Evolutionary conservation across 64 coral and sea anemone species (phyloP).

Genomic region (Pocillopora damicornis): DNA sequence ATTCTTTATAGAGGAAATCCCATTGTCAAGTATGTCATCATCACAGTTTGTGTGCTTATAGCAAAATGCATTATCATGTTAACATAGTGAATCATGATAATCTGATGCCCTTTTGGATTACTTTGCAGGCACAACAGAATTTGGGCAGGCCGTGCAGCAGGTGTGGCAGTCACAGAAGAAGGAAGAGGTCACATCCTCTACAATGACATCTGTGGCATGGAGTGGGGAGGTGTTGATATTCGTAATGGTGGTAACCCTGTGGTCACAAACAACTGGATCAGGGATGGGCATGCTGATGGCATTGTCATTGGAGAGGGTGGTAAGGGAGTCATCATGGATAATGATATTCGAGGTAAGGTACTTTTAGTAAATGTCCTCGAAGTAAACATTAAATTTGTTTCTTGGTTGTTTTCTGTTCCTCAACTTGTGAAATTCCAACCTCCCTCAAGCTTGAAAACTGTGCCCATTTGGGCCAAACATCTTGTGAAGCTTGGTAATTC

Average conservation of each 20-base stretch:
- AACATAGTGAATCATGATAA: not conserved
- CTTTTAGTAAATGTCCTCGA: not conserved
- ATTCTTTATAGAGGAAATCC: constrained; percentile 90
- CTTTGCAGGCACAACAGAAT: constrained; percentile 85
- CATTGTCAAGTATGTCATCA: constrained; percentile 63
- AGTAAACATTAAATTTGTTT: too few species aligned
- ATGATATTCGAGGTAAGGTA: constrained; percentile 84
- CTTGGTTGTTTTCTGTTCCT: too few species aligned
- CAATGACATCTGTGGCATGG: constrained; percentile 98
- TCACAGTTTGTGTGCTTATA: not conserved
- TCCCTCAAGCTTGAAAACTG: too few species aligned
- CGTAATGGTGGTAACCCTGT: constrained; percentile 90
- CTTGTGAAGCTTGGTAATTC: too few species aligned
- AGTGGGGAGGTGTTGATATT: constrained; percentile 95
- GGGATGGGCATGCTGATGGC: constrained; percentile 80
- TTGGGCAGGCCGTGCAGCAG: constrained; percentile 92
- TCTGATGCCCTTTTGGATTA: not conserved
- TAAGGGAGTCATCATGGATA: constrained; percentile 82
- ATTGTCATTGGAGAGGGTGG: constrained; percentile 88
- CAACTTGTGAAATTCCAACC: too few species aligned
- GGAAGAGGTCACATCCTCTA: constrained; percentile 77
- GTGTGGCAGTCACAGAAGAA: constrained; percentile 93
- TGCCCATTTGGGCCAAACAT: too few species aligned
- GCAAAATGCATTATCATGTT: not conserved
- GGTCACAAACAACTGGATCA: constrained; percentile 79